Base-by-base conservation (phyloP, 2,888 invertebrate species). In the Mythimna albipuncta region DNA sequence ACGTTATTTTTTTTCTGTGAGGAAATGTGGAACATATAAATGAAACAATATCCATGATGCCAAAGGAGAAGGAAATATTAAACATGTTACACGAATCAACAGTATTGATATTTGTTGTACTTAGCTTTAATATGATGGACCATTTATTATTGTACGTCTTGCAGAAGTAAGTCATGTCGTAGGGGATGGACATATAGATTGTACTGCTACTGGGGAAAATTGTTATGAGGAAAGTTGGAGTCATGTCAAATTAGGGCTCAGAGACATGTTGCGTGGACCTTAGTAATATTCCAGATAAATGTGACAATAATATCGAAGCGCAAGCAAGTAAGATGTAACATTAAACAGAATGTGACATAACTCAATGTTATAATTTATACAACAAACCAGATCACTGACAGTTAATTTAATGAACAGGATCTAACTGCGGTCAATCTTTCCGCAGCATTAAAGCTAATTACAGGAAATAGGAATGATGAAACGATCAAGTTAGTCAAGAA, bases 1-100 rank as follows among this genome's bases (percentile, higher is more conserved):
- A 75, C 69, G 72, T 72, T 81, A 71, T 77, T 81, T 71, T 66
- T 74, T 81, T 70, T 64, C 59, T 68, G 50, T 47, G 32, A 2
- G 50, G 35, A 64, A 50, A 82, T 81, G 59, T 65, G 82, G 64
- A 70, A 55, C 72, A 72, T 63, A 79, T 65, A 77, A 69, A 82
- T 72, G 54, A 54, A 67, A 77, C 57, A 35, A 67, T 67, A 81
- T 68, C 66, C 41, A 59, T 59, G 68, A 67, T 77, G 50, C n/a
- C 47, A 21, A 71, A 65, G 65, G 52, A 68, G 62, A 58, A 55
- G 52, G 57, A 70, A 77, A 69, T 50, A 69, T 68, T 21, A 61
- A 61, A 57, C 62, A 47, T 63, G 16, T 64, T 66, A 65, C 58
- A 63, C 62, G 54, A 62, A 62, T 75, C 62, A 75, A 69, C 55